phyloP scores from a whole-genome alignment of 2,797 vertebrate species.

The Sebastes baramenuke region DNA sequence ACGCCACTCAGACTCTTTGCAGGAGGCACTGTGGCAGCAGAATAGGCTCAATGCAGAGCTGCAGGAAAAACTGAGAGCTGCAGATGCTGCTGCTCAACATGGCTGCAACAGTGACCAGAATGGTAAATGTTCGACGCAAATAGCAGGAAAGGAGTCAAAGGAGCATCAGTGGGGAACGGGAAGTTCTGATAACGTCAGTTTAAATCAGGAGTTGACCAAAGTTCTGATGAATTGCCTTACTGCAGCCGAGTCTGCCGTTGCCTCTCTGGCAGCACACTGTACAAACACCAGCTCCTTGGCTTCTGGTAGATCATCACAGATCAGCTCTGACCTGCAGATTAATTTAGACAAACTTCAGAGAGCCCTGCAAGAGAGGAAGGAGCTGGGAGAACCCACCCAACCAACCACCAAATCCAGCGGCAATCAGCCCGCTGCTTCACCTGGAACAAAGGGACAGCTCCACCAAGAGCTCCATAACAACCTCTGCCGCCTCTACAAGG shows the following conservation, averaged over 20 bases:
- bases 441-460: constrained; percentile 34
- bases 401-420: neutral
- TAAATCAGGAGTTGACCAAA: constrained; percentile 40
- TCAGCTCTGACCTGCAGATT: constrained; percentile 59
- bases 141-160: constrained; percentile 6
- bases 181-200: constrained; percentile 4
- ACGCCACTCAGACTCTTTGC: constrained; percentile 67
- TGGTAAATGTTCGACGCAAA: constrained; percentile 10
- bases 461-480: constrained; percentile 65
- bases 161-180: neutral
- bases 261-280: constrained; percentile 71
- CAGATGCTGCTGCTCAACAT: constrained; percentile 38
- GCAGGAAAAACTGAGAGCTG: constrained; percentile 67
- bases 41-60: constrained; percentile 70
- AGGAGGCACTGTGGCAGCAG: constrained; percentile 74
- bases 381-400: constrained; percentile 35
- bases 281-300: constrained; percentile 29
- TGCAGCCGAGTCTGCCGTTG: constrained; percentile 71
- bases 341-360: constrained; percentile 77
- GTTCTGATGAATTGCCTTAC: constrained; percentile 73
- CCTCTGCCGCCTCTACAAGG: constrained; percentile 68
- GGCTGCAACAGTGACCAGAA: constrained; percentile 5
- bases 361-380: constrained; percentile 65
- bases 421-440: neutral
- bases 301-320: constrained; percentile 27